Evolutionary conservation across 2,797 vertebrate species (phyloP).

Genomic region (Benthosema pterotum): DNA sequence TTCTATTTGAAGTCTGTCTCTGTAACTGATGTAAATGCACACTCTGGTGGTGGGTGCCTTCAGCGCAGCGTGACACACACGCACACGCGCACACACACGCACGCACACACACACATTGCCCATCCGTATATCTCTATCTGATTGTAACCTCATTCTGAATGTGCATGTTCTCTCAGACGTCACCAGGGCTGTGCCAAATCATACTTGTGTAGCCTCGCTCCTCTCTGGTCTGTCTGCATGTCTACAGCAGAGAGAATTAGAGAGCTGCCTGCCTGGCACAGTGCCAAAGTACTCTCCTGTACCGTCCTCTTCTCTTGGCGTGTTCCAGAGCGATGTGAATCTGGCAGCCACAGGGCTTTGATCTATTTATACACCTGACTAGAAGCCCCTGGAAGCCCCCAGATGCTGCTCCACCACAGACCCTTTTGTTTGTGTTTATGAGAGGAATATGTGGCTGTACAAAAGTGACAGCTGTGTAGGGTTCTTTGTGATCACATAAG

Average conservation of each 20-base stretch:
- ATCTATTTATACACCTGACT: conserved; percentile 67
- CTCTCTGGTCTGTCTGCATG: conserved; percentile 9
- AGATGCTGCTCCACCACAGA: not conserved
- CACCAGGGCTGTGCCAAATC: conserved; percentile 14
- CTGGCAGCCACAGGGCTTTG: conserved; percentile 51
- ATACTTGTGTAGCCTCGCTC: not conserved
- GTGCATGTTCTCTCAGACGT: not conserved
- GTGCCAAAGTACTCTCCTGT: conserved; percentile 28
- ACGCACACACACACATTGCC: too few relatives aligned
- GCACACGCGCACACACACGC: too few relatives aligned
- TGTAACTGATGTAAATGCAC: too few relatives aligned
- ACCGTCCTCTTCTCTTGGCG: conserved; percentile 52
- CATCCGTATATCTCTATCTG: not conserved
- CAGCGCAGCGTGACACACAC: too few relatives aligned
- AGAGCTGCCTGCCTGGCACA: conserved; percentile 39
- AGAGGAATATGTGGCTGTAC: not conserved
- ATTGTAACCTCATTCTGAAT: not conserved
- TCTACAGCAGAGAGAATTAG: conserved; percentile 38
- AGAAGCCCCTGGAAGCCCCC: conserved; percentile 48
- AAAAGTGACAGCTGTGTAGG: too few relatives aligned
- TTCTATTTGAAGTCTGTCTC: too few relatives aligned
- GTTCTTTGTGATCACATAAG: too few relatives aligned
- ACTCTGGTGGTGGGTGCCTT: too few relatives aligned
- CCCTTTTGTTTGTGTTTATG: conserved; percentile 32
- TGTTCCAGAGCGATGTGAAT: conserved; percentile 60